Conservation (phyloP, 2,888 invertebrate species). For the Mechanitis messenoides region DNA sequence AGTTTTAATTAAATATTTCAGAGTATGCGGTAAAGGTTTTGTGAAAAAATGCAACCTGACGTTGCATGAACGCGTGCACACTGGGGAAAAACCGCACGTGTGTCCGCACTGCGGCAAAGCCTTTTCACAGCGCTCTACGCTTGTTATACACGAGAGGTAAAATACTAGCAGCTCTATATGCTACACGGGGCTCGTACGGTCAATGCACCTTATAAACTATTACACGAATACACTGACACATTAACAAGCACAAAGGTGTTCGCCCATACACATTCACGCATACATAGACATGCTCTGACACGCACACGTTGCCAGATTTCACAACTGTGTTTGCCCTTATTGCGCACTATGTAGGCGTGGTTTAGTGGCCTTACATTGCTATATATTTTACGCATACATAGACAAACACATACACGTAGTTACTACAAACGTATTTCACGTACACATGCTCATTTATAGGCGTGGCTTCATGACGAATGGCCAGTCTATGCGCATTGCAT, state of each 20-base stretch:
- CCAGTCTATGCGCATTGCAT: too few relatives aligned
- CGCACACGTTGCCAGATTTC: slow-evolving; percentile 52
- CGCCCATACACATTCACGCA: background rate
- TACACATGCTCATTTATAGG: too few relatives aligned
- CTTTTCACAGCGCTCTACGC: slow-evolving; percentile 77
- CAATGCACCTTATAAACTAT: too few relatives aligned
- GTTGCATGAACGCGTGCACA: slow-evolving; percentile 78
- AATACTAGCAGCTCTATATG: background rate
- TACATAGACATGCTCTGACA: background rate
- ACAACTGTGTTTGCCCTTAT: slow-evolving; percentile 78
- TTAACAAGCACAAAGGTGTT: too few relatives aligned
- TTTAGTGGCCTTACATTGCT: slow-evolving; percentile 63
- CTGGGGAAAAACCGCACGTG: slow-evolving; percentile 78
- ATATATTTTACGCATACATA: too few relatives aligned
- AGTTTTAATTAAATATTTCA: slow-evolving; percentile 24
- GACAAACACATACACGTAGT: too few relatives aligned
- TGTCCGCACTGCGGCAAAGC: slow-evolving; percentile 79
- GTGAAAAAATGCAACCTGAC: slow-evolving; percentile 78
- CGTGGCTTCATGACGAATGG: too few relatives aligned
- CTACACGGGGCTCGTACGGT: too few relatives aligned
- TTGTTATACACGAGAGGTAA: slow-evolving; percentile 76
- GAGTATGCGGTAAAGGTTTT: slow-evolving; percentile 75
- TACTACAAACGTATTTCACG: too few relatives aligned
- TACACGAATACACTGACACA: too few relatives aligned
- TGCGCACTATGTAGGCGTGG: slow-evolving; percentile 78